Conservation (phyloP, 2,113 vertebrate genomes). For the Cheilinus undulatus region DNA sequence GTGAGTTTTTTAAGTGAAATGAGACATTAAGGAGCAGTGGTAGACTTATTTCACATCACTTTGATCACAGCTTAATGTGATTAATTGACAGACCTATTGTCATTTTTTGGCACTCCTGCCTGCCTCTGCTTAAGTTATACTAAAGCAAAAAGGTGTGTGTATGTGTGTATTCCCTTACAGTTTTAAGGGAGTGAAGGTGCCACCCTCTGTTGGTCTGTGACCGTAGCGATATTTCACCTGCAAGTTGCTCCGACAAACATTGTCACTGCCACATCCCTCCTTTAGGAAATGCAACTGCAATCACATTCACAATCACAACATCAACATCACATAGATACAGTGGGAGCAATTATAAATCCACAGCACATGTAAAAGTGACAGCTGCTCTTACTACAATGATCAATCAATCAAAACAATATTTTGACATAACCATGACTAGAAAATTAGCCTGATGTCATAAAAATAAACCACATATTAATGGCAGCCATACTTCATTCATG, state of each 20-base stretch:
- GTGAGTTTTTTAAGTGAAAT: too few species aligned
- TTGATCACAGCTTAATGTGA: too few species aligned
- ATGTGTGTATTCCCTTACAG: conserved; percentile 80
- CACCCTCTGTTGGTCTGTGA: conserved; percentile 77
- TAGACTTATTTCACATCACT: too few species aligned
- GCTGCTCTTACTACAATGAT: too few species aligned
- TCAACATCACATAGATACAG: background rate
- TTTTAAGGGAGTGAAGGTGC: conserved; percentile 84
- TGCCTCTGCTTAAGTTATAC: too few species aligned
- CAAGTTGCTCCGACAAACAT: conserved; percentile 92
- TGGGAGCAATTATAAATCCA: too few species aligned
- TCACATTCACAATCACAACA: conserved; percentile 25
- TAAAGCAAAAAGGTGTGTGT: background rate
- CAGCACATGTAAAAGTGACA: too few species aligned
- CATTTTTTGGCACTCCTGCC: too few species aligned
- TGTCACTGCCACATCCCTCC: conserved; percentile 91
- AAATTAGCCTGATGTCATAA: background rate
- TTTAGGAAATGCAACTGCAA: conserved; percentile 92
- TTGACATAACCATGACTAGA: background rate
- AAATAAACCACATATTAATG: background rate
- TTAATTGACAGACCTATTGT: too few species aligned
- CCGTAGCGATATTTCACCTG: conserved; percentile 88
- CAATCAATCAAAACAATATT: background rate
- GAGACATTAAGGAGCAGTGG: too few species aligned
- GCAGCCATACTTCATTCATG: background rate